Conservation (phyloP, 2,113 vertebrate genomes). For the Dipodomys spectabilis region DNA sequence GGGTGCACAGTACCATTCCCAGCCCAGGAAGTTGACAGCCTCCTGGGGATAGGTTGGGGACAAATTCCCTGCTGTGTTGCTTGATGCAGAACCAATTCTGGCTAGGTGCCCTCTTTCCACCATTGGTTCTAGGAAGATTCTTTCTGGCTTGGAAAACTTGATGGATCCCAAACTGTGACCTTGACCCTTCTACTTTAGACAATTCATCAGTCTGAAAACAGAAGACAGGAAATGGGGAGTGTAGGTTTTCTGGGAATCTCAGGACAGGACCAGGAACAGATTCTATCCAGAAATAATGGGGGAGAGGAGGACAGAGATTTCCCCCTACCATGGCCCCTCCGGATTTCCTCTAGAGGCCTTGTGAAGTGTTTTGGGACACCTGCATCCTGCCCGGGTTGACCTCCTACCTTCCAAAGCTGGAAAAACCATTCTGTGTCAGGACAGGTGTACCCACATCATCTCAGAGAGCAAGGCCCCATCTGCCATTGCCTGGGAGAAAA, state of each 20-base stretch:
- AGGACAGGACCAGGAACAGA: too few relatives aligned
- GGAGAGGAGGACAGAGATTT: neutral
- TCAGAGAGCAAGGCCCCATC: neutral
- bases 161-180: neutral
- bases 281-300: neutral
- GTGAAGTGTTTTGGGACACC: neutral
- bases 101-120: neutral
- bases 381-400: slow-evolving; percentile 10
- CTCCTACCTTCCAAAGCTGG: neutral
- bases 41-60: neutral
- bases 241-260: slow-evolving; percentile 44
- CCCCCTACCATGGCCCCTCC: neutral
- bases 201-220: neutral
- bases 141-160: neutral
- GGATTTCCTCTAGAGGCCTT: neutral
- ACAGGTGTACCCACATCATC: accelerated
- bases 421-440: neutral
- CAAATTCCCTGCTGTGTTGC: neutral
- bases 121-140: slow-evolving; percentile 8
- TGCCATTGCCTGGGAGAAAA: neutral
- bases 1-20: neutral
- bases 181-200: neutral
- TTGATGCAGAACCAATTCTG: slow-evolving; percentile 3
- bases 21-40: neutral
- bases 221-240: slow-evolving; percentile 47